Evolutionary conservation across 35 echinoderm and acorn worm genomes (phyloP), one percentile per base, ranked within the genome.

Genomic region (Stichopus chloronotus): DNA sequence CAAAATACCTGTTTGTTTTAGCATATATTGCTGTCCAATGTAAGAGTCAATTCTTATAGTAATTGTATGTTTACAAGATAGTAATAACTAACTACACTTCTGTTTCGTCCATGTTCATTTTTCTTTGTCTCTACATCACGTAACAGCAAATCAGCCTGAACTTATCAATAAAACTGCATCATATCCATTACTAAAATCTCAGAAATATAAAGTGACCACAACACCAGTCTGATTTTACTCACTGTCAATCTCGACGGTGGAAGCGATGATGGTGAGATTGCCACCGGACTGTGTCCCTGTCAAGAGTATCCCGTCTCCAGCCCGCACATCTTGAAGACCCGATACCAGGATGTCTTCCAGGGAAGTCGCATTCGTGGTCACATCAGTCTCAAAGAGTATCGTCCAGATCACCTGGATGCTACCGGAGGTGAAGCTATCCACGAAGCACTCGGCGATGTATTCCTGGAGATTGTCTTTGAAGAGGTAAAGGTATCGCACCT

Each of bases 201-300:
- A 43, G 1, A 43, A 43, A 43, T 43, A 43, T 43, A 43, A 43
- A 43, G 30, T 43, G 30, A 43, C 30, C 30, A 43, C 30, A 43
- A 43, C 30, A 43, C 30, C 1, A 43, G 30, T 43, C 3, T 43
- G 30, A 43, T 43, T 43, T 43, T 3, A 87, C 84, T 89, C 22
- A 89, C 87, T 30, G 65, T 89, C 87, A 24, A 89, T 25, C n/a
- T 89, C 59, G 5, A 89, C 55, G 9, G 87, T 71, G 3, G 19
- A 58, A 0, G 22, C 8, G 9, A 52, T 13, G 21, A 89, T 21
- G 4, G 87, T 89, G 30, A 89, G 21, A 4, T 89, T 89, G 5
- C 87, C 87, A 7, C 24, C 5, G 10, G 30, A 52, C 25, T 89
- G 20, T 3, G 87, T 89, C 14, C 87, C 87, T 71, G 87, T 71